Evolutionary conservation across 1,140 invertebrate species (phyloP).

Genomic region (Cyclargus thomasi): DNA sequence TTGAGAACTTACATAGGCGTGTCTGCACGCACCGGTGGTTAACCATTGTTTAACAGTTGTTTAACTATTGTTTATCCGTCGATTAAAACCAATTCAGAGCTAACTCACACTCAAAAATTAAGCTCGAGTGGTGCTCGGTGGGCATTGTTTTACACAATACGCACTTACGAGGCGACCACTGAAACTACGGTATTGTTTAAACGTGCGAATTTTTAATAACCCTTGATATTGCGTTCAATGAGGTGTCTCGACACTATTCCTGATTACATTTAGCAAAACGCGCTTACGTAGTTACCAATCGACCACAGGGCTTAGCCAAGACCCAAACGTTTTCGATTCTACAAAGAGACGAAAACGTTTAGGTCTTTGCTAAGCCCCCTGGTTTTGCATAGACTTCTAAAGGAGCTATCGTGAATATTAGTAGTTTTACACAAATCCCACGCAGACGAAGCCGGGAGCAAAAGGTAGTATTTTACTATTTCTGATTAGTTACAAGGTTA

Average conservation of each 20-base stretch:
- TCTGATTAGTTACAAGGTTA: too few relatives aligned
- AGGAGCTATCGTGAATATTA: too few relatives aligned
- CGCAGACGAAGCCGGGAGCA: too few relatives aligned
- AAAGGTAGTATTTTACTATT: too few relatives aligned
- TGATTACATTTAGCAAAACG: too few relatives aligned
- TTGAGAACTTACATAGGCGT: slow-evolving; percentile 44
- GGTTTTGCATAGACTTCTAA: too few relatives aligned
- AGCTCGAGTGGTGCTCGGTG: slow-evolving; percentile 60
- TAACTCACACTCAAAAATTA: slow-evolving; percentile 73
- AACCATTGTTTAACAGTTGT: slow-evolving; percentile 26
- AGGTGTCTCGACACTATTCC: not conserved
- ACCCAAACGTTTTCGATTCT: too few relatives aligned
- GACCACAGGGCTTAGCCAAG: too few relatives aligned
- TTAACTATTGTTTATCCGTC: slow-evolving; percentile 66
- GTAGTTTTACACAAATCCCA: too few relatives aligned
- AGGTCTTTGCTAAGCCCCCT: too few relatives aligned
- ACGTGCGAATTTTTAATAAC: slow-evolving; percentile 15
- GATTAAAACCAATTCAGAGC: slow-evolving; percentile 71
- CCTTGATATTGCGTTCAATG: slow-evolving; percentile 14
- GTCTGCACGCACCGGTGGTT: slow-evolving; percentile 46
- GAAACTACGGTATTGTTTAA: slow-evolving; percentile 34
- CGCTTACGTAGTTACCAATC: too few relatives aligned
- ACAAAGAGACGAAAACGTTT: too few relatives aligned
- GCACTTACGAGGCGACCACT: slow-evolving; percentile 38
- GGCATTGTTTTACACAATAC: slow-evolving; percentile 71